These are phyloP conservation scores for Cephalophus harveyi DNA, from an alignment of 2,113 vertebrate species.

Conservation along the genomic window DNA sequence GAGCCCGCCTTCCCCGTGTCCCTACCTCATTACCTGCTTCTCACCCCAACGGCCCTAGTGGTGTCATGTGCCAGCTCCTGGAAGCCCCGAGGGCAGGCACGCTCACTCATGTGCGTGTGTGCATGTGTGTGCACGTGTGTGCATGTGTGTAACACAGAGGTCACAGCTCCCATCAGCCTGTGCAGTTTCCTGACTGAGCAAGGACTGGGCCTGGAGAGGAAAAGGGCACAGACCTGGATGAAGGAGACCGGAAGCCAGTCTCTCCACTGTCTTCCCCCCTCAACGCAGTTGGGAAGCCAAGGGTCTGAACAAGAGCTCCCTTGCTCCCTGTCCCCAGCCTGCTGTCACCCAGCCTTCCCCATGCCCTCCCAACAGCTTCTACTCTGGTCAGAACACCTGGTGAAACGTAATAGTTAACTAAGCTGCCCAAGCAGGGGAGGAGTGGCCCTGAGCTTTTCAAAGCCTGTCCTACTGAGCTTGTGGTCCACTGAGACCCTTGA, in stretches of 20 bases:
- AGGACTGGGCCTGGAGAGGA: background rate
- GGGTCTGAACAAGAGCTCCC: background rate
- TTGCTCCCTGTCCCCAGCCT: background rate
- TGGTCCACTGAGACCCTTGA: background rate
- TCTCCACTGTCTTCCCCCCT: background rate
- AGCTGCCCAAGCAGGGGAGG: background rate
- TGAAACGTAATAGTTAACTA: background rate
- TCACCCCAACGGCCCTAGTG: background rate
- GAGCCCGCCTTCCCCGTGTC: background rate
- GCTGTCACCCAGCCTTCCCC: background rate
- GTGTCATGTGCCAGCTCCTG: fast-evolving
- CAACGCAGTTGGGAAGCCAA: background rate
- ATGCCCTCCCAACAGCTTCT: background rate
- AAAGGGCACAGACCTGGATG: background rate
- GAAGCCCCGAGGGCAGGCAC: background rate
- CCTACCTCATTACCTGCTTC: background rate
- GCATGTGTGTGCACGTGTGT: fast-evolving
- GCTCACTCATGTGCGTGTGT: fast-evolving
- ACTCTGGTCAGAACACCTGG: background rate
- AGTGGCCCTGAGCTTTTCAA: background rate
- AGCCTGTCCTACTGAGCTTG: fast-evolving
- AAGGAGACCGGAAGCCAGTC: background rate
- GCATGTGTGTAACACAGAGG: background rate
- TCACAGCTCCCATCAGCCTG: background rate
- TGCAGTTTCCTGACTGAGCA: background rate